These are phyloP conservation scores for Hedya salicella DNA, from an alignment of 2,888 invertebrate genomes.

Conservation along the genomic window DNA sequence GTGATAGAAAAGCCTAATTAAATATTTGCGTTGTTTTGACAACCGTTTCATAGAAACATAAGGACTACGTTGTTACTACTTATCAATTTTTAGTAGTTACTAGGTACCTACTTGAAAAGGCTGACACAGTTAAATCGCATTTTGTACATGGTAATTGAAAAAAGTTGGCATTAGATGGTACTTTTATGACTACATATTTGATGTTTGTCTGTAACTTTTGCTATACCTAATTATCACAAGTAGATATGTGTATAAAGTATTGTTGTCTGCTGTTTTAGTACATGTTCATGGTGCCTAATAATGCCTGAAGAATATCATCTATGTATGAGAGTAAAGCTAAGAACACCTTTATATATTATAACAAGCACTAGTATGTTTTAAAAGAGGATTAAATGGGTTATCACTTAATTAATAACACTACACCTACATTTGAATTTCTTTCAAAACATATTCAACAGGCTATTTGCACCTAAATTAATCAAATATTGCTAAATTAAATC, in stretches of 20 bases:
- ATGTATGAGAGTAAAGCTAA: not conserved
- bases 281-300: conserved; percentile 24
- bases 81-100: conserved; percentile 79
- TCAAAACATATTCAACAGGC: not conserved
- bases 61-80: conserved; percentile 77
- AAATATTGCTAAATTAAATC: conserved; percentile 1
- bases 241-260: conserved; percentile 40
- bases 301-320: not conserved
- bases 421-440: too few species aligned
- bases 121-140: conserved; percentile 76
- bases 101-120: conserved; percentile 78
- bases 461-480: conserved; percentile 9
- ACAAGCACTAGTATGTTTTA: not conserved
- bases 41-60: conserved; percentile 83
- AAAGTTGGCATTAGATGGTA: conserved; percentile 42
- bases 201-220: conserved; percentile 42
- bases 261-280: conserved; percentile 38
- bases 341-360: conserved; percentile 7
- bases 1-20: conserved; percentile 82
- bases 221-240: conserved; percentile 36
- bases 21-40: conserved; percentile 76
- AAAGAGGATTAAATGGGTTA: not conserved
- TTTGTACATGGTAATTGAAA: conserved; percentile 57
- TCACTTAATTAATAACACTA: not conserved
- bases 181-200: conserved; percentile 41